Evolutionary conservation across 2,113 vertebrate genomes (phyloP).

Genomic region (Vombatus ursinus): DNA sequence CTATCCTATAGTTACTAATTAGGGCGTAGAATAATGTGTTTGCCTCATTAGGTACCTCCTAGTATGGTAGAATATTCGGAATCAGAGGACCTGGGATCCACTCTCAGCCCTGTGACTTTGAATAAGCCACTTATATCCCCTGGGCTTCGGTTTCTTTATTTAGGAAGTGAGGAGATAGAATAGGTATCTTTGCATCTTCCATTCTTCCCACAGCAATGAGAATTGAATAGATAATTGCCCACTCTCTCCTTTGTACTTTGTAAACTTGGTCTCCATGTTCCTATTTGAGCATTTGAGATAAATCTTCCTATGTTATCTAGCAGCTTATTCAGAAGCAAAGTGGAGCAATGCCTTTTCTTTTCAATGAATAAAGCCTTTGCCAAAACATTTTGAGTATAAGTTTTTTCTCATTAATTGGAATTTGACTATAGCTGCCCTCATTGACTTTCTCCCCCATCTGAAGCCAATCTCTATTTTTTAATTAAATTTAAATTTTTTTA

Average conservation of each 20-base stretch:
- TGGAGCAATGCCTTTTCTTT: neutral
- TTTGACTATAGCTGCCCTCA: constrained; percentile 15
- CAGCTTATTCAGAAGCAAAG: neutral
- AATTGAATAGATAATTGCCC: neutral
- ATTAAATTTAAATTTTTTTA: too few relatives aligned
- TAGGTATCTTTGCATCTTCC: neutral
- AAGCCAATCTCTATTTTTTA: too few relatives aligned
- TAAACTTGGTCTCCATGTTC: neutral
- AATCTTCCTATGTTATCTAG: neutral
- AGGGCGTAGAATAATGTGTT: too few relatives aligned
- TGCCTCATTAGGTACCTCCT: too few relatives aligned
- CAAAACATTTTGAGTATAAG: constrained; percentile 20
- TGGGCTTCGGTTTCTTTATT: neutral
- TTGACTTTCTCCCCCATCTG: neutral
- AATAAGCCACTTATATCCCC: neutral
- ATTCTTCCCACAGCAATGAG: neutral
- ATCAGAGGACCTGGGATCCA: neutral
- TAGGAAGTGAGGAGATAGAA: neutral
- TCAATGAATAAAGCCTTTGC: neutral
- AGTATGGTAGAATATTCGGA: too few relatives aligned
- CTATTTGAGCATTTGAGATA: neutral
- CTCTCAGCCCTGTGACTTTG: neutral
- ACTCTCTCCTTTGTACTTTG: neutral
- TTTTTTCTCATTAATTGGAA: neutral
- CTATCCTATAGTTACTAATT: too few relatives aligned